Evolutionary conservation across 1,140 invertebrate species (phyloP).

Genomic region (Rhagoletis pomonella): DNA sequence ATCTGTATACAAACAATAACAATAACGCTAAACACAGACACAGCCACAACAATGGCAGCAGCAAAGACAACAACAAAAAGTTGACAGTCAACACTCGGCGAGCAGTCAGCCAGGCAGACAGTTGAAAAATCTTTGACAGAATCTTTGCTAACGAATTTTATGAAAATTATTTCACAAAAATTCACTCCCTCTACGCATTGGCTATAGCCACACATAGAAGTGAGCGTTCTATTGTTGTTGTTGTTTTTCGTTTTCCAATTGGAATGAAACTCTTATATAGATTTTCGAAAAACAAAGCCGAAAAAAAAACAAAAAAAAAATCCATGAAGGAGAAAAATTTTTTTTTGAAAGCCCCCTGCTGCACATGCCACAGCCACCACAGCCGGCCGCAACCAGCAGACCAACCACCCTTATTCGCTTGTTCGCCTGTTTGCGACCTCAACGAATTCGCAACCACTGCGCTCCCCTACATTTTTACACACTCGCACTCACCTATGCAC

Average conservation of each 20-base stretch:
- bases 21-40: background rate
- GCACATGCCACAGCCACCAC: constrained; percentile 29
- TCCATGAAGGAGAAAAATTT: background rate
- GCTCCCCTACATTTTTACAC: constrained; percentile 51
- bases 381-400: constrained; percentile 13
- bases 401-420: constrained; percentile 28
- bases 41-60: background rate
- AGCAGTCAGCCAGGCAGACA: background rate
- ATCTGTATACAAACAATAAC: background rate
- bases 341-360: constrained; percentile 4
- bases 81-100: background rate
- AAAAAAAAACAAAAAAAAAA: background rate
- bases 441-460: constrained; percentile 51
- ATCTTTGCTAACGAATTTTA: constrained; percentile 30
- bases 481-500: background rate
- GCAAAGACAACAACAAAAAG: background rate
- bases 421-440: background rate
- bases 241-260: constrained; percentile 38
- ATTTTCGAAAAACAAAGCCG: background rate
- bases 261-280: constrained; percentile 15
- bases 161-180: constrained; percentile 38
- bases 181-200: background rate
- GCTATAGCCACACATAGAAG: no score
- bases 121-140: constrained; percentile 32
- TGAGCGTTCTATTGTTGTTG: background rate